Evolutionary conservation across 2,888 invertebrate species (phyloP).

Genomic region (Agrotis segetum): DNA sequence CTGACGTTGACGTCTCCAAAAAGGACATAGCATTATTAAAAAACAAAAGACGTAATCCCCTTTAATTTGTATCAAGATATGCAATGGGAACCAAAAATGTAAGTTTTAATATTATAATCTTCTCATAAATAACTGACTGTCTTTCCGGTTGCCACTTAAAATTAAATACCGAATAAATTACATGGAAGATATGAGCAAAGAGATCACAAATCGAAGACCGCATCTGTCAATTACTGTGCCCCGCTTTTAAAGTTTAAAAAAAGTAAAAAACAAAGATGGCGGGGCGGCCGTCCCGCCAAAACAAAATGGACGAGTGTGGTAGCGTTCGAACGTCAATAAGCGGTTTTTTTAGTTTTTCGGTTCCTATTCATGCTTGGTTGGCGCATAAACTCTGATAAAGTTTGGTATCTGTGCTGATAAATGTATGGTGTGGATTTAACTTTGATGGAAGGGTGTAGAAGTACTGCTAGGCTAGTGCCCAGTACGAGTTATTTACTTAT

Average conservation of each 20-base stretch:
- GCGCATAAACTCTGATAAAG: constrained; percentile 38
- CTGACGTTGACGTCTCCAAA: constrained; percentile 37
- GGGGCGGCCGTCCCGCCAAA: constrained; percentile 62
- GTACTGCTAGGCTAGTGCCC: too few species aligned
- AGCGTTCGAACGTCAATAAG: constrained; percentile 65
- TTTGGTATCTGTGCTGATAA: constrained; percentile 23
- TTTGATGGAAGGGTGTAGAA: background rate
- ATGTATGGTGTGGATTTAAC: constrained; percentile 19
- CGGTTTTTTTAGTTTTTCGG: constrained; percentile 37
- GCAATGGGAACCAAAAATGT: constrained; percentile 58
- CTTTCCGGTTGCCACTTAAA: constrained; percentile 75
- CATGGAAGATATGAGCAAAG: constrained; percentile 69
- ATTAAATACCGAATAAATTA: constrained; percentile 73
- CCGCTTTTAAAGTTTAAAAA: constrained; percentile 64
- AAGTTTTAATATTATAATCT: constrained; percentile 49
- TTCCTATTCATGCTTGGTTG: constrained; percentile 50
- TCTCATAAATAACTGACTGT: constrained; percentile 48
- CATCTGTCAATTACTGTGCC: constrained; percentile 76
- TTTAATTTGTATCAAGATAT: constrained; percentile 57
- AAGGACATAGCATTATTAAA: constrained; percentile 24
- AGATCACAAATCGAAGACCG: constrained; percentile 72
- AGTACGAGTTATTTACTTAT: background rate
- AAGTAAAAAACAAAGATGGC: constrained; percentile 63
- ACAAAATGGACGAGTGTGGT: constrained; percentile 64
- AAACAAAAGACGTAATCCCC: constrained; percentile 47